These are phyloP conservation scores for Petrophora chlorosata DNA, from an alignment of 2,888 invertebrate species.

Conservation along the genomic window DNA sequence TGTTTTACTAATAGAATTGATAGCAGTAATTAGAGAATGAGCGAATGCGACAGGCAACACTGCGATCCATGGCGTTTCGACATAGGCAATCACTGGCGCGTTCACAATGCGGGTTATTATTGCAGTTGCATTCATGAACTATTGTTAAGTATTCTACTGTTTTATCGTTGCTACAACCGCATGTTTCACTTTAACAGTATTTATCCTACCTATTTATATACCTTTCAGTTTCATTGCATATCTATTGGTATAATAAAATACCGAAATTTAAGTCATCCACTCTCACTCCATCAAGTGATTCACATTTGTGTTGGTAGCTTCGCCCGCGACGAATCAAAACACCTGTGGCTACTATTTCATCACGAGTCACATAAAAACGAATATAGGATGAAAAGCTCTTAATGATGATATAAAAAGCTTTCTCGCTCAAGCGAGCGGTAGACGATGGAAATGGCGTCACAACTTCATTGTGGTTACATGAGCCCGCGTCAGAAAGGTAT, in stretches of 20 bases:
- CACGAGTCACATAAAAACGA: constrained; percentile 34
- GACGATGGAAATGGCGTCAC: constrained; percentile 38
- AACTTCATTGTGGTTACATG: constrained; percentile 42
- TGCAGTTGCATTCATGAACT: constrained; percentile 59
- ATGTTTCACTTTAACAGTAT: constrained; percentile 18
- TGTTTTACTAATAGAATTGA: constrained; percentile 62
- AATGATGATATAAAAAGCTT: constrained; percentile 44
- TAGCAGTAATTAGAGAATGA: constrained; percentile 67
- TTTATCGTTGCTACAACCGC: constrained; percentile 27
- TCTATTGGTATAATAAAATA: neutral
- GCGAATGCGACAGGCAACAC: constrained; percentile 16
- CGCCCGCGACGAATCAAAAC: constrained; percentile 17
- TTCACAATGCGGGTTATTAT: constrained; percentile 79
- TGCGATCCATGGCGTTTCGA: constrained; percentile 47
- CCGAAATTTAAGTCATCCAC: neutral
- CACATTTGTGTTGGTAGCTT: constrained; percentile 11
- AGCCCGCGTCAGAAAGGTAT: constrained; percentile 38
- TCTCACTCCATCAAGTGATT: constrained; percentile 16
- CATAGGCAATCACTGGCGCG: constrained; percentile 60
- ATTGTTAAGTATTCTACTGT: constrained; percentile 22
- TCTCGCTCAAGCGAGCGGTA: constrained; percentile 27
- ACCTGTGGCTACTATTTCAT: constrained; percentile 31
- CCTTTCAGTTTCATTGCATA: neutral
- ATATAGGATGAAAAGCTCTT: constrained; percentile 37
- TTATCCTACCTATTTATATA: neutral